phyloP scores from a whole-genome alignment of 2,888 invertebrate genomes.

The Lasioglossum vierecki region DNA sequence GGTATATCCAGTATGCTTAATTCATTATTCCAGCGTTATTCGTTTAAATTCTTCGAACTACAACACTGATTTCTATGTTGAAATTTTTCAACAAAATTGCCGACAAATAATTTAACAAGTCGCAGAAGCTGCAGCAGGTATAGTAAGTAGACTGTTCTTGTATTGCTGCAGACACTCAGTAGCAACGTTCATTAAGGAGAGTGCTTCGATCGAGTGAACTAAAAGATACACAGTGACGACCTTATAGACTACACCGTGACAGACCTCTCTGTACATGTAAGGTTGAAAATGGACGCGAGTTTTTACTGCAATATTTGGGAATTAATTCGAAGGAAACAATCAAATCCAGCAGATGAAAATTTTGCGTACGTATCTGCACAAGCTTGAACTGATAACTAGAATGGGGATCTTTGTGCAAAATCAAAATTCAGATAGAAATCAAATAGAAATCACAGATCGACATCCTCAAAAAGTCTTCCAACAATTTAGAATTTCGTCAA shows the following conservation, averaged over 20 bases:
- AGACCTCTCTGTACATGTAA: background rate
- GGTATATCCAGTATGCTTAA: no score
- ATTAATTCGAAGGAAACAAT: background rate
- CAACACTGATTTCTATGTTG: background rate
- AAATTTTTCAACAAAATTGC: background rate
- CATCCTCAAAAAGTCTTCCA: no score
- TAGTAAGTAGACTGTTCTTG: background rate
- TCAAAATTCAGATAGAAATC: no score
- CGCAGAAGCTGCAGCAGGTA: background rate
- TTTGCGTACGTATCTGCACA: background rate
- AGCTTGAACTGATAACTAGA: background rate
- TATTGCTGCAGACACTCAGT: conserved; percentile 37
- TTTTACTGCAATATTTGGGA: background rate
- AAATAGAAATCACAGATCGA: no score
- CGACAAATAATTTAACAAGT: background rate
- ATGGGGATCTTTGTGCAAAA: no score
- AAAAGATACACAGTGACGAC: conserved; percentile 48
- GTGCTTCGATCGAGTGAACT: conserved; percentile 59
- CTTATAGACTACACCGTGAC: background rate
- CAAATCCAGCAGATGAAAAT: background rate
- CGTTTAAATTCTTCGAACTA: no score
- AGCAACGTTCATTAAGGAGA: conserved; percentile 58
- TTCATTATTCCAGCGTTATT: no score
- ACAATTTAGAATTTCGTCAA: no score
- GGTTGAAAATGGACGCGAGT: background rate